These are phyloP conservation scores for Xanthia icteritia DNA, from an alignment of 2,888 invertebrate species.

Conservation along the genomic window DNA sequence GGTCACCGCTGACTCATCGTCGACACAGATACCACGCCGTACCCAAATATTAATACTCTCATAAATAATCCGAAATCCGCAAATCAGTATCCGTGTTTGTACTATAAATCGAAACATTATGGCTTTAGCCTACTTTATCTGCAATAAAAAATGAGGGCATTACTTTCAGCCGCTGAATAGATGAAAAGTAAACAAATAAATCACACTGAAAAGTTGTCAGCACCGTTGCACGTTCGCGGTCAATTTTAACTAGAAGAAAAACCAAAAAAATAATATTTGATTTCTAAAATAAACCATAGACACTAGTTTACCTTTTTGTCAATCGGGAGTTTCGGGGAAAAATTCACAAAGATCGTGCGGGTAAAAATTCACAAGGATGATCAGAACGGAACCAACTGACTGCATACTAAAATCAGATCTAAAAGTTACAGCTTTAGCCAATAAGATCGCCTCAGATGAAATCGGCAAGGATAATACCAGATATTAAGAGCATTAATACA, in stretches of 20 bases:
- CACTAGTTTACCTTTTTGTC: not conserved
- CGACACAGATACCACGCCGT: conserved; percentile 74
- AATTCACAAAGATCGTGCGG: not conserved
- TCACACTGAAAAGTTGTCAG: conserved; percentile 47
- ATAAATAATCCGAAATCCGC: conserved; percentile 75
- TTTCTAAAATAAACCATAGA: conserved; percentile 6
- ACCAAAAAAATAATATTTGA: conserved; percentile 46
- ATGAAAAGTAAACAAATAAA: conserved; percentile 56
- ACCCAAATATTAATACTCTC: conserved; percentile 78
- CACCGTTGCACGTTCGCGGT: conserved; percentile 76
- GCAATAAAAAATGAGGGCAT: conserved; percentile 61
- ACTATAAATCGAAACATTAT: conserved; percentile 59
- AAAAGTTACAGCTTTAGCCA: conserved; percentile 24
- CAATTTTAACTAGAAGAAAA: conserved; percentile 70
- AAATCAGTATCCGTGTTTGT: conserved; percentile 68
- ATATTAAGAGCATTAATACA: conserved; percentile 41
- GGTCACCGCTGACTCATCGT: conserved; percentile 79
- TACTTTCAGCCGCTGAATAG: conserved; percentile 57
- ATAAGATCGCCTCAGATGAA: conserved; percentile 20
- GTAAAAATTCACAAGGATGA: not conserved
- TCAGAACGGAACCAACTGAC: not conserved
- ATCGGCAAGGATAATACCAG: conserved; percentile 29
- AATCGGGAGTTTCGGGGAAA: not conserved
- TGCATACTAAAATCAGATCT: conserved; percentile 10
- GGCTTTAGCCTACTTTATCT: conserved; percentile 62